Percentiles rank a stretch among this genome's conserved stretches.
Evolutionary conservation across 2,113 vertebrate genomes (phyloP).

Genomic region (Nanger granti): DNA sequence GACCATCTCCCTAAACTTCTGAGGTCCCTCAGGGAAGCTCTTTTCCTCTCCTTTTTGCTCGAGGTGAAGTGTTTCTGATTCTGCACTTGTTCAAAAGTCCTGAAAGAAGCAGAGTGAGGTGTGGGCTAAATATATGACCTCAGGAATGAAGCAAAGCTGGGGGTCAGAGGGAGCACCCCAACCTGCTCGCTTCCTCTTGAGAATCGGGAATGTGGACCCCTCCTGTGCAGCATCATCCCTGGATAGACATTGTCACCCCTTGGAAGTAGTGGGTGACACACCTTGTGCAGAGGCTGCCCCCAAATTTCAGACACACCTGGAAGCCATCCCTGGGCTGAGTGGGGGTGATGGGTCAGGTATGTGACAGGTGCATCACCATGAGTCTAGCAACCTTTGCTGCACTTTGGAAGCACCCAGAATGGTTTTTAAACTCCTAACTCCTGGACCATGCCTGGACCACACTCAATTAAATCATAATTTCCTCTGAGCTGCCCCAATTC

Average conservation of each 20-base stretch:
- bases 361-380: fast-evolving
- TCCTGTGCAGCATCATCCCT: neutral
- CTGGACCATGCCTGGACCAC: no score
- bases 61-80: fast-evolving
- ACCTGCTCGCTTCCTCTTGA: fast-evolving
- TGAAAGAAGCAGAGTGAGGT: neutral
- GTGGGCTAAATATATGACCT: fast-evolving
- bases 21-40: fast-evolving
- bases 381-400: neutral
- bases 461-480: neutral
- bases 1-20: neutral
- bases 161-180: neutral
- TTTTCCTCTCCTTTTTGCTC: neutral
- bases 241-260: fast-evolving
- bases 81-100: neutral
- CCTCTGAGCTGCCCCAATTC: fast-evolving
- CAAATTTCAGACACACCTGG: fast-evolving
- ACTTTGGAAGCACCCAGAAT: neutral
- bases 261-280: fast-evolving
- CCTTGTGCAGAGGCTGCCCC: neutral
- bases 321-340: neutral
- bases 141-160: no score
- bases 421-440: neutral
- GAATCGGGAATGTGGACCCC: fast-evolving
- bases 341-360: fast-evolving